Evolutionary conservation across 2,888 invertebrate species (phyloP).

Genomic region (Spialia ferax): DNA sequence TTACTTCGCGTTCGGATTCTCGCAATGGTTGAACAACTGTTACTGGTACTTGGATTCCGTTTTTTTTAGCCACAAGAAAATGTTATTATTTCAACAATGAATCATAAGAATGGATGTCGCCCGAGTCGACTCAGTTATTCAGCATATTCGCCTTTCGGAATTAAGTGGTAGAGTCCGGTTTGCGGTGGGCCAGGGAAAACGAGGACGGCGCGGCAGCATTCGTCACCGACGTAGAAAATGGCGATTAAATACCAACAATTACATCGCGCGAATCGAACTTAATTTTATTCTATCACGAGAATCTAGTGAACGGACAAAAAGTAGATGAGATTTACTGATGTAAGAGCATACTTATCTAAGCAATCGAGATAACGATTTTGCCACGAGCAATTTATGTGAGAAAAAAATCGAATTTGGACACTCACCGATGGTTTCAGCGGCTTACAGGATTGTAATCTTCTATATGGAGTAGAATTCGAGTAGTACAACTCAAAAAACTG

Average conservation of each 20-base stretch:
- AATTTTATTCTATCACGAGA: slow-evolving; percentile 59
- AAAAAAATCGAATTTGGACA: slow-evolving; percentile 54
- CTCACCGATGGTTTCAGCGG: slow-evolving; percentile 64
- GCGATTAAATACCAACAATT: slow-evolving; percentile 86
- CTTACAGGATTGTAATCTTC: slow-evolving; percentile 51
- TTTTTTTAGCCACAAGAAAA: slow-evolving; percentile 55
- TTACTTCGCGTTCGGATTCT: slow-evolving; percentile 54
- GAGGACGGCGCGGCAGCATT: slow-evolving; percentile 82
- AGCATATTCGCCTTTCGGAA: slow-evolving; percentile 70
- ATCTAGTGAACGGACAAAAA: slow-evolving; percentile 54
- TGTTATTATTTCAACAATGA: slow-evolving; percentile 78
- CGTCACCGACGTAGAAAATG: slow-evolving; percentile 86
- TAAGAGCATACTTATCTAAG: slow-evolving; percentile 59
- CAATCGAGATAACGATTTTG: slow-evolving; percentile 63
- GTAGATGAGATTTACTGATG: slow-evolving; percentile 53
- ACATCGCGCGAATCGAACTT: slow-evolving; percentile 65
- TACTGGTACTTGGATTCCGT: slow-evolving; percentile 26
- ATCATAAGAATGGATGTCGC: slow-evolving; percentile 76
- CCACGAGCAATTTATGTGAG: slow-evolving; percentile 49
- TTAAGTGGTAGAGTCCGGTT: slow-evolving; percentile 78
- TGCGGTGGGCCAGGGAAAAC: slow-evolving; percentile 66
- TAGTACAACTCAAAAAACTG: slow-evolving; percentile 64
- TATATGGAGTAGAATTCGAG: slow-evolving; percentile 53
- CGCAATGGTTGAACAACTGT: slow-evolving; percentile 7
- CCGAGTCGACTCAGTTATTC: slow-evolving; percentile 56